Percentiles rank a stretch among this genome's conserved stretches.
Evolutionary conservation across 2,113 vertebrate species (phyloP).

Genomic region (Neomonachus schauinslandi): DNA sequence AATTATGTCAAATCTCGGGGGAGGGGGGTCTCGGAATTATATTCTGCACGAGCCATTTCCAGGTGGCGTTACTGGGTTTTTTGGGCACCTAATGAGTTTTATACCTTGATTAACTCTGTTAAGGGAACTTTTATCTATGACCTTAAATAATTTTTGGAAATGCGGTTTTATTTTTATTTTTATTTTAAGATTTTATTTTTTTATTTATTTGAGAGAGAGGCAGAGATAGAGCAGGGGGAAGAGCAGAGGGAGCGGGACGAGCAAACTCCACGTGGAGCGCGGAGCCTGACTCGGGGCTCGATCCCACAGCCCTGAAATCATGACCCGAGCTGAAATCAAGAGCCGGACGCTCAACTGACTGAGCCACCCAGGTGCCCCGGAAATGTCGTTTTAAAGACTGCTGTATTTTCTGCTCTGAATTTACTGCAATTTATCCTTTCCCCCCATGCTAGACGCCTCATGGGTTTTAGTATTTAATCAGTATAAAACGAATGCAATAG

Average conservation of each 20-base stretch:
- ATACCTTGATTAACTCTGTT: background rate
- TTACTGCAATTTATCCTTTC: background rate
- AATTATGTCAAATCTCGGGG: background rate
- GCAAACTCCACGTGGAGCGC: too few species aligned
- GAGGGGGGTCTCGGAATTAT: accelerated
- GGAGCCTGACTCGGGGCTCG: too few species aligned
- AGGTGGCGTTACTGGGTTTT: accelerated
- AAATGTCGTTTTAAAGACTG: background rate
- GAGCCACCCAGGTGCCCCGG: too few species aligned
- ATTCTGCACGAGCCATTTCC: background rate
- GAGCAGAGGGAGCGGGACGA: too few species aligned
- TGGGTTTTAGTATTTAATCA: conserved; percentile 19
- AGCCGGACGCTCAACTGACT: too few species aligned
- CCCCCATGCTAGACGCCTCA: background rate
- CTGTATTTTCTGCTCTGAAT: background rate
- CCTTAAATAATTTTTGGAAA: background rate
- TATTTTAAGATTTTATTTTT: too few species aligned
- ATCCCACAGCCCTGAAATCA: too few species aligned
- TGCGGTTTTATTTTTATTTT: too few species aligned
- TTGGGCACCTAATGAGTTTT: background rate
- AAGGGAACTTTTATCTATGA: background rate
- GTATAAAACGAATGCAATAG: background rate
- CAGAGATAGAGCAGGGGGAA: too few species aligned
- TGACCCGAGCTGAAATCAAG: too few species aligned
- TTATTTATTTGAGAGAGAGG: too few species aligned